Evolutionary conservation across 2,113 vertebrate genomes (phyloP).

Genomic region (Trogon surrucura): DNA sequence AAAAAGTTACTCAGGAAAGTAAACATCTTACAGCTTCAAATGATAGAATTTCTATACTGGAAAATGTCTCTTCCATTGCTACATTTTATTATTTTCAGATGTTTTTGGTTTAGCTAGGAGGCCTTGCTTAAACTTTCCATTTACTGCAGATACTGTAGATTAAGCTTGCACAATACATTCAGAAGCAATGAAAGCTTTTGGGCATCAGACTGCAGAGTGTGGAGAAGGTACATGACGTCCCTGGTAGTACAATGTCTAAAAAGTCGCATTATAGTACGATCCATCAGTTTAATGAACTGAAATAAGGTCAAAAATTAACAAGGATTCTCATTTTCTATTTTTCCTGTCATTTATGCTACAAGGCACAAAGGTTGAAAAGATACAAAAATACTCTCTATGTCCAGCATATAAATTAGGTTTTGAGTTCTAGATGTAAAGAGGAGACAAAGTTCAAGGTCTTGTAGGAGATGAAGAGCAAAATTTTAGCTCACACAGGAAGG

Average conservation of each 20-base stretch:
- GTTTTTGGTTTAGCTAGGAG: neutral
- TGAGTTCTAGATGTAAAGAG: neutral
- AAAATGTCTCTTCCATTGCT: neutral
- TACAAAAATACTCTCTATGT: neutral
- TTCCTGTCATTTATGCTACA: neutral
- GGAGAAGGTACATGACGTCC: neutral
- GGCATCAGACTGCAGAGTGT: neutral
- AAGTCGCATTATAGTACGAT: neutral
- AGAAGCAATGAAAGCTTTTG: neutral
- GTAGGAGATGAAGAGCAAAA: neutral
- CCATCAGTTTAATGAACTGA: neutral
- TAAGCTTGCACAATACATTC: neutral
- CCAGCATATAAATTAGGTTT: neutral
- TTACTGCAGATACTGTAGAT: neutral
- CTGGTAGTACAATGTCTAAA: neutral
- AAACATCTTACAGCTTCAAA: neutral
- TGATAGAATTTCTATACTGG: neutral
- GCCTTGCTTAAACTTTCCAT: neutral
- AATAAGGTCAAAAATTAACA: neutral
- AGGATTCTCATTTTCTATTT: neutral
- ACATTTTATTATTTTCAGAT: neutral
- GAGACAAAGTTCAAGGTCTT: neutral
- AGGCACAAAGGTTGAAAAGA: neutral
- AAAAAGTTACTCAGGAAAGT: neutral
- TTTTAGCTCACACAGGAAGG: accelerated